Evolutionary conservation across 1,140 invertebrate species (phyloP), one percentile per base, ranked within the genome.

Genomic region (Drosophila santomea): DNA sequence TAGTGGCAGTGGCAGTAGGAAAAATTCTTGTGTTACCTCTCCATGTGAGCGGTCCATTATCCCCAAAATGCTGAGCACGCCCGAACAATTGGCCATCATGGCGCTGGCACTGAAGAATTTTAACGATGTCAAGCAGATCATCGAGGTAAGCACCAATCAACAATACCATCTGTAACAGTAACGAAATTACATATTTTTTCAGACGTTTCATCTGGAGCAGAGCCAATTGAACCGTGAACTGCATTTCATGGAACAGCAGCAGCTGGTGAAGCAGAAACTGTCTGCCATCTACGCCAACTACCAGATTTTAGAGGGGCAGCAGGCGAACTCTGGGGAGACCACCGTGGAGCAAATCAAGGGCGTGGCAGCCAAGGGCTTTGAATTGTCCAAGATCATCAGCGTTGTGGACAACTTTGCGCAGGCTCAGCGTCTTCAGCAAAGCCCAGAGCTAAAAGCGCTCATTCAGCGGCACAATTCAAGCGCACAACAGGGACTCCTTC

Each of bases 121-220:
- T 2, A 76, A 76, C n/a, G 90, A 91, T 72, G 91, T 86, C 14
- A 92, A 92, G 51, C 69, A 82, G n/a, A 92, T 92, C 8, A 91
- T 92, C 45, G 78, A 92, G 78, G 91, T 20, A 20, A 20, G 1
- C 20, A 32, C 7, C 7, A 8, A 32, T 32, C 28, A 6, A 32
- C 7, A 7, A 28, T 1, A 28, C 28, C 28, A 28, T 7, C 6
- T 28, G 0, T 28, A 4, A 4, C 4, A 25, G 23, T 25, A 25
- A 25, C 23, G 23, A 25, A 25, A 25, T 25, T 4, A 3, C 2
- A 25, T 36, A 2, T 36, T 10, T 38, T 41, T 17, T 2, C 75
- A 94, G 93, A 93, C 93, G 17, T 94, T 93, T 59, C 84, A 93
- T 52, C 62, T 94, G 43, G 69, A 93, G 66, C 76, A 93, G 8